Evolutionary conservation across 2,888 invertebrate species (phyloP), one percentile per base, ranked within the genome.

Genomic region (Hypolimnas misippus): DNA sequence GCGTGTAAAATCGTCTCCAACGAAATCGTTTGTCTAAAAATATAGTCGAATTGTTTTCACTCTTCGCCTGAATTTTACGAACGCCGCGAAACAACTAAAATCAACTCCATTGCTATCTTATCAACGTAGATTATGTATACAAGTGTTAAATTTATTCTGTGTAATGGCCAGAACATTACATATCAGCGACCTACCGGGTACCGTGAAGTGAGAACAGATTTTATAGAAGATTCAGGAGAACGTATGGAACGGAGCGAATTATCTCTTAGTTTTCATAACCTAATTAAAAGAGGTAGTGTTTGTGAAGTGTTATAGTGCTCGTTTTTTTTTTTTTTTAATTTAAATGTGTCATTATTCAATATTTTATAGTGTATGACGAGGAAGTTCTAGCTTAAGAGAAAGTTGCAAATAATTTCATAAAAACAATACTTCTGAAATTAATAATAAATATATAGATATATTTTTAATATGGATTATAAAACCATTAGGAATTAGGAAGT

Each of bases 81-180:
- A 57, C 57, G 69, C 56, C 60, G 69, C 67, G 51, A 65, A 70
- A 72, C 65, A 68, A 74, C 72, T 75, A 70, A 73, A 71, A 65
- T 65, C 68, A 53, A 62, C 68, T 63, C 63, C 64, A 55, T 70
- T 76, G 73, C 78, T 87, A 91, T 90, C 90, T 90, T 91, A 91
- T 91, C 91, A 81, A 64, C 68, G 71, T 76, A 88, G 89, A 90
- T 87, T 89, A 87, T 89, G 87, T 89, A 85, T 84, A 87, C 90
- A 89, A 87, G 87, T 88, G 89, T 83, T 74, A 78, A 79, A 77
- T 83, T 78, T 77, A 76, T 81, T 74, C 77, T 78, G 75, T 85
- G 84, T 84, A 84, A 86, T 86, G 87, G 86, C 70, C 85, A 85
- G 78, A 83, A 85, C 79, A 86, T 86, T 80, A 78, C 78, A 72